A percentile compares a stretch with the other conserved stretches of the same genome.
These are phyloP conservation scores for Melinaea marsaeus DNA, from an alignment of 2,888 invertebrate species.

Conservation along the genomic window DNA sequence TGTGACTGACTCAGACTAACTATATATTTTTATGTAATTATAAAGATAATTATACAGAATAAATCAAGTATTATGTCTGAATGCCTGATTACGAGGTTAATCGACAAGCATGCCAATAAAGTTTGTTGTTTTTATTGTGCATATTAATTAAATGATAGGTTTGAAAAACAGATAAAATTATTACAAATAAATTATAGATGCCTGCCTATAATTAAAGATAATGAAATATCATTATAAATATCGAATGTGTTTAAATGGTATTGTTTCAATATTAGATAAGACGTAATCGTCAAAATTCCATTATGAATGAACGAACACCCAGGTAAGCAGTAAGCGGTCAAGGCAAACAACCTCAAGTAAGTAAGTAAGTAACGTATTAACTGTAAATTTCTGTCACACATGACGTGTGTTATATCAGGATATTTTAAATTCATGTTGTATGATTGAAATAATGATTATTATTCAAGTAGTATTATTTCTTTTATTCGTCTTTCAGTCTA, in stretches of 20 bases:
- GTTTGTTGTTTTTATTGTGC: neutral
- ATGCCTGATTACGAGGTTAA: neutral
- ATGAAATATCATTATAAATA: too few relatives aligned
- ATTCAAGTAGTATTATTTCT: too few relatives aligned
- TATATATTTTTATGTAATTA: constrained; percentile 1
- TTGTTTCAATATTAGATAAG: constrained; percentile 19
- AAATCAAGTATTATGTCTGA: constrained; percentile 4
- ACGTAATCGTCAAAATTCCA: constrained; percentile 38
- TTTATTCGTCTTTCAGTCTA: too few relatives aligned
- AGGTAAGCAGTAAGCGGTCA: constrained; percentile 59
- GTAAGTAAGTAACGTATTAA: constrained; percentile 24
- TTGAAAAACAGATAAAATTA: neutral
- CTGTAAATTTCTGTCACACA: constrained; percentile 32
- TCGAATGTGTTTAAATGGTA: neutral
- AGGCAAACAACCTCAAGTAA: constrained; percentile 57
- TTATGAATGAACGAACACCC: constrained; percentile 57
- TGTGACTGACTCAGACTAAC: constrained; percentile 4
- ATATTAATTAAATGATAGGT: neutral
- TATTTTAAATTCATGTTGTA: neutral
- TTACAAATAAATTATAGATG: too few relatives aligned
- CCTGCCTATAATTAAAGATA: too few relatives aligned
- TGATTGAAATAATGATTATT: neutral
- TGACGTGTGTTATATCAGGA: constrained; percentile 34
- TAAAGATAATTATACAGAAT: constrained; percentile 3
- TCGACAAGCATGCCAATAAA: neutral